These are phyloP conservation scores for Ptychadena robeensis DNA, from an alignment of 2,797 vertebrate genomes.

Conservation along the genomic window DNA sequence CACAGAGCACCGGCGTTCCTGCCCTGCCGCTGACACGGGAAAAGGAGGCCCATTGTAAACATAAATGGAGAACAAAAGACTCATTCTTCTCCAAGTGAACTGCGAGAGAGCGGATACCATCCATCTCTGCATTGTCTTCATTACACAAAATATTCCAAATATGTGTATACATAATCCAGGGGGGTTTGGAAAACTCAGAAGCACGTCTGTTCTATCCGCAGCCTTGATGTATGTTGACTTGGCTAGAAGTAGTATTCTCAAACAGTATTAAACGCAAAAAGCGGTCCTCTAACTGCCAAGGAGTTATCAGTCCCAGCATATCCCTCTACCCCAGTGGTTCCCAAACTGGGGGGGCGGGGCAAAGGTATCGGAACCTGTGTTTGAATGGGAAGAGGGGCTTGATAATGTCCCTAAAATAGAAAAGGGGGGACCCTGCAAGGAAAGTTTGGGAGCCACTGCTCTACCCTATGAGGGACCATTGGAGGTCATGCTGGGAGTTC, in stretches of 20 bases:
- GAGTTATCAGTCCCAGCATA: background rate
- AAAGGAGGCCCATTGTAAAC: conserved; percentile 53
- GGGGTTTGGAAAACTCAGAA: background rate
- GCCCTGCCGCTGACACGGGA: conserved; percentile 22
- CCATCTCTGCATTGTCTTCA: conserved; percentile 50
- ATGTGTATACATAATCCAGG: conserved; percentile 32
- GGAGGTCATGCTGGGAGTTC: background rate
- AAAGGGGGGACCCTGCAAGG: no score
- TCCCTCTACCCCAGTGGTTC: no score
- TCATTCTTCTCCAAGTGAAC: conserved; percentile 13
- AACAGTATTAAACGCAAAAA: background rate
- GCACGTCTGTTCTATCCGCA: conserved; percentile 21
- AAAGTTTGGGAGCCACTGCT: no score
- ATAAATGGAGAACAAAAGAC: conserved; percentile 40
- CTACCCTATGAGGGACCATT: background rate
- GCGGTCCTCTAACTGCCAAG: background rate
- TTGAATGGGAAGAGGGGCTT: no score
- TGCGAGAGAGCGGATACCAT: background rate
- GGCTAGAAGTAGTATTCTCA: conserved; percentile 5
- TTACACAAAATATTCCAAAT: conserved; percentile 48
- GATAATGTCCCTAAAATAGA: no score
- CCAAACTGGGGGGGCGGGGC: no score
- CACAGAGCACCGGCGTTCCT: conserved; percentile 38
- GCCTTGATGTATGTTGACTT: background rate
- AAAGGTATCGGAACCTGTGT: no score